Base-by-base conservation (phyloP, 2,797 vertebrate genomes). In the Micrastur ruficollis region DNA sequence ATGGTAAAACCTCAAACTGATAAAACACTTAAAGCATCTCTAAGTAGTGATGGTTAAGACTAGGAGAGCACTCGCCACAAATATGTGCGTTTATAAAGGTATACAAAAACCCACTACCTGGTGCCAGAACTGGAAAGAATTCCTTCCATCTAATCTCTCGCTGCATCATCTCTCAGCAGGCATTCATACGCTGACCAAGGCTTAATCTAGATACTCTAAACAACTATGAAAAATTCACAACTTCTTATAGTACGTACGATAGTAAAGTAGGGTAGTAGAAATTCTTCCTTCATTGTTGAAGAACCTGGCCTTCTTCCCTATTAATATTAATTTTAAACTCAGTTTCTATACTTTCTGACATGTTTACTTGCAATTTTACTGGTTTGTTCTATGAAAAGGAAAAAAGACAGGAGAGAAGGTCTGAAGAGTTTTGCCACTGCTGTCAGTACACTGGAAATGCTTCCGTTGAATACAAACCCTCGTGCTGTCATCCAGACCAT, bases 381-480 rank as follows among this genome's bases (percentile, higher is more conserved):
- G 23, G 12, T 89, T 74, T 85, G 29, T 46, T 86, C 76, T 56
- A 62, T 21, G 61, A 46, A 91, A 93, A 87, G 23, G 17, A 73
- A 84, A 72, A 81, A 90, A 84, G 44, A 82, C 9, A 38, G 78
- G 81, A 91, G 4, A 49, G 74, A 71, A 92, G 71, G 75, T 95
- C 86, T 95, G 66, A 92, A 91, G 79, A 80, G 93, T 91, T 96
- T 94, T 88, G 86, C 88, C 81, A 89, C 38, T 91, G 81, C 76
- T 95, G 84, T 95, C 93, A 95, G 86, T 70, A 80, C 32, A 59
- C 80, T 72, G 89, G 89, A 97, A 94, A 93, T 42, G 73, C 53
- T 86, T 86, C 78, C 84, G 70, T 19, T 75, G 72, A 95, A 82
- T 44, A 70, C 40, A 80, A 93, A 90, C 49, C 72, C 63, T 90